Base-by-base conservation (phyloP, 92 coral and sea anemone species). In the Desmophyllum pertusum region DNA sequence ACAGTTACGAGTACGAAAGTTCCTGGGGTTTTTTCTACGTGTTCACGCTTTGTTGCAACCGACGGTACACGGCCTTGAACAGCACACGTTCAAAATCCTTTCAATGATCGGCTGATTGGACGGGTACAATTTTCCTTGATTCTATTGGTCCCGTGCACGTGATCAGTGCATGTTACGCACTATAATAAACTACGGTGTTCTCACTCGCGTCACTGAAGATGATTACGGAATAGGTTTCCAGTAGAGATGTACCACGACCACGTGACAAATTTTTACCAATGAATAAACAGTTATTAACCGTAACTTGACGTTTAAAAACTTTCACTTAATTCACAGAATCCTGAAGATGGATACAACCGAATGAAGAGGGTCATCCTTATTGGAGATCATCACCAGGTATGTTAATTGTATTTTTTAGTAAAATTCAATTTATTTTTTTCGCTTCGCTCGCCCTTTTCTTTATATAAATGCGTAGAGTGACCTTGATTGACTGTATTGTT, bases 311-410 rank as follows among this genome's bases (percentile, higher is more conserved):
- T 36, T 35, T n/a, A 38, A 1, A 33, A 33, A 27, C 30, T 36
- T 52, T 75, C 35, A 53, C 46, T 50, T 36, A 18, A 63, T 15
- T 17, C 27, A n/a, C 63, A 96, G 99, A 96, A 93, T 27, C 97
- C 99, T 25, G 98, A 96, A 86, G 99, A 96, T 87, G 99, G 99
- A 63, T 94, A 90, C 89, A 96, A 96, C 74, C 92, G 98, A 33
- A 83, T 96, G 75, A 96, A 96, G 64, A 89, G 98, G 70, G 99
- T 96, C 19, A 90, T 90, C 13, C 90, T 96, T 45, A 96, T 96
- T 23, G 99, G 99, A 10, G 99, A 96, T 83, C 99, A 96, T 25
- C 98, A 96, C 75, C 99, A 96, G 97, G 99, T 96, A 23, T 1
- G 37, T 57, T 66, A 31, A 23, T 33, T 31, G 29, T 61, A 1